Base-by-base conservation (phyloP, 1,140 invertebrate genomes). In the Limonius californicus region DNA sequence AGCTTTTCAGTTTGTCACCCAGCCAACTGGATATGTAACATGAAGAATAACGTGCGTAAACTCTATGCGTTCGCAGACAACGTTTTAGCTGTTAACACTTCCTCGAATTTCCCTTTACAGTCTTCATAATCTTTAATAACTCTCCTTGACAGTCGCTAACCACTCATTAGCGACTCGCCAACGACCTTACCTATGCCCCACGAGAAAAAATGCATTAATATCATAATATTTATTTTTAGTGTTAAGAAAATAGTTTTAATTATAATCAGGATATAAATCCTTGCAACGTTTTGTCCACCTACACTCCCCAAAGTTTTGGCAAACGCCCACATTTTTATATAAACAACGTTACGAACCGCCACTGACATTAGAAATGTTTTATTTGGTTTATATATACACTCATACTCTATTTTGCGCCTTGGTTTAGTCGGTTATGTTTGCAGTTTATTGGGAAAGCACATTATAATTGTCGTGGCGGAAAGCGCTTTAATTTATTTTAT, bases 311-410 rank as follows among this genome's bases (percentile, higher is more conserved):
- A 59, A 59, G 14, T 15, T 6, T 14, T 42, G 27, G 21, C 9
- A 56, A 30, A 20, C 54, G 54, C 54, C 60, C 61, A 57, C 14
- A 27, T 62, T 62, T 62, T 57, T 39, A 14, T 54, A 57, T 47
- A 59, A 60, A 60, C 53, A 61, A 11, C 45, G 53, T 30, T 21
- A 62, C 57, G 54, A 57, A 53, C 63, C 59, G 45, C 66, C 60
- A 62, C 63, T 65, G 66, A 58, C 63, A 65, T 60, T 66, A 62
- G 27, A 62, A 63, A 68, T 62, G 35, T 64, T 68, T 66, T 66
- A 62, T 68, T 64, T 64, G 57, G 62, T 66, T 68, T 68, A 68
- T 67, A 68, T 68, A 66, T 68, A 67, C 62, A 56, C 65, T 61
- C 54, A 18, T 21, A 56, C 57, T 47, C 54, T 39, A 60, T 59